Evolutionary conservation across 1,140 invertebrate genomes (phyloP), one percentile per base, ranked within the genome.

Genomic region (Pinna nobilis): DNA sequence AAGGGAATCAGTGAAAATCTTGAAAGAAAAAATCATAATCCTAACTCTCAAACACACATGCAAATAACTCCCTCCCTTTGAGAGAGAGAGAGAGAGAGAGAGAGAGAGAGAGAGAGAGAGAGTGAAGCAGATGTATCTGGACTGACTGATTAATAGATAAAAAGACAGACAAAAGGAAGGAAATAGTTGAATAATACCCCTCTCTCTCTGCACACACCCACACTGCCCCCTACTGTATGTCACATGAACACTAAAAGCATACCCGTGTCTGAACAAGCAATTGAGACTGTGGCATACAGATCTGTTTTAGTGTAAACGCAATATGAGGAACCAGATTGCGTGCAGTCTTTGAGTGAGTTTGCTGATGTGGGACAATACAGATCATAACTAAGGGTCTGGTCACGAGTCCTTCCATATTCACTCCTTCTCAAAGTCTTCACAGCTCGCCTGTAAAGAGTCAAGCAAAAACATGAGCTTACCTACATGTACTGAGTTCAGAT

Each of bases 261-360:
- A 60, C 65, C 65, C 44, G 65, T 57, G 28, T 68, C 57, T 20
- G 65, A 57, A 23, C 65, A 68, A 5, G 50, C n/a, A 18, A 68
- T 57, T 13, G 65, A 50, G 15, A 68, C 30, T 39, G 32, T 44
- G 28, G 28, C 30, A n/a, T 59, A 59, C 30, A 35, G 33, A 18
- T 33, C 37, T 30, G 15, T 6, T 15, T 0, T 33, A 20, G 32
- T 7, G 11, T 33, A 59, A 9, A 33, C 11, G 18, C 20, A 33
- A 3, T 33, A 35, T n/a, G 55, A 20, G 30, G 20, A 35, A 1
- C 55, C 15, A n/a, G 3, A 2, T n/a, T n/a, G n/a, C n/a, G 25
- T 11, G 41, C 65, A 68, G 9, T 44, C 25, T 1, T 20, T 13
- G 0, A 68, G 51, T 13, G 50, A 28, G 4, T 18, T 32, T 33